Base-by-base conservation (phyloP, 2,113 vertebrate genomes). In the Rana temporaria region DNA sequence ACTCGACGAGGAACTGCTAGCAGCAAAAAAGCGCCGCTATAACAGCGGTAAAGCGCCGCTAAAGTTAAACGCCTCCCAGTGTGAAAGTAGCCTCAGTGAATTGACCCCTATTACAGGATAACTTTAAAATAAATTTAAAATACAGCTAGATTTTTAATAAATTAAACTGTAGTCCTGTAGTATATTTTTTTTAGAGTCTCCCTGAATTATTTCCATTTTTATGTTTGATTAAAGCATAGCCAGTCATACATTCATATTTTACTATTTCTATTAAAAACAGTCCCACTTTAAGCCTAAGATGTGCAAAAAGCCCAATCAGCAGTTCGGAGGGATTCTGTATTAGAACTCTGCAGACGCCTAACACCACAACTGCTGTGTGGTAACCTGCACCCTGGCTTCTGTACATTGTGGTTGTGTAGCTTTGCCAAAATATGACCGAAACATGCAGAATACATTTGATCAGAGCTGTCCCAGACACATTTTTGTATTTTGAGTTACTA, bases 161-260 rank as follows among this genome's bases (percentile, higher is more conserved):
- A 48, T 48, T 48, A 48, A 48, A 48, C 9, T 2, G 6, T 48
- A 8, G 42, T 48, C 42, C 9, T 48, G 1, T 63, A 2, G n/a
- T 53, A 26, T n/a, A n/a, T n/a, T n/a, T n/a, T n/a, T n/a, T n/a
- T n/a, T n/a, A n/a, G n/a, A n/a, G n/a, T n/a, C n/a, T n/a, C n/a
- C n/a, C n/a, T 60, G 64, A 26, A 77, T 65, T 77, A 77, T 78
- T 32, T 63, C 63, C 55, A 53, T 78, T 56, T 26, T 48, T 18
- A 52, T 71, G 68, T 9, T n/a, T 11, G 6, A 18, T 22, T 26
- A 24, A 9, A 26, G 42, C 34, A 14, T 26, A 38, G 26, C 64
- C 68, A 26, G 48, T 64, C 32, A 38, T n/a, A 78, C 48, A 68
- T 6, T 52, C 52, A 57, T 68, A 30, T 32, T 68, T 57, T 67